Percentiles rank a stretch among this genome's conserved stretches.
Conservation (phyloP, 2,113 vertebrate species). For the Pterocles orientalis region DNA sequence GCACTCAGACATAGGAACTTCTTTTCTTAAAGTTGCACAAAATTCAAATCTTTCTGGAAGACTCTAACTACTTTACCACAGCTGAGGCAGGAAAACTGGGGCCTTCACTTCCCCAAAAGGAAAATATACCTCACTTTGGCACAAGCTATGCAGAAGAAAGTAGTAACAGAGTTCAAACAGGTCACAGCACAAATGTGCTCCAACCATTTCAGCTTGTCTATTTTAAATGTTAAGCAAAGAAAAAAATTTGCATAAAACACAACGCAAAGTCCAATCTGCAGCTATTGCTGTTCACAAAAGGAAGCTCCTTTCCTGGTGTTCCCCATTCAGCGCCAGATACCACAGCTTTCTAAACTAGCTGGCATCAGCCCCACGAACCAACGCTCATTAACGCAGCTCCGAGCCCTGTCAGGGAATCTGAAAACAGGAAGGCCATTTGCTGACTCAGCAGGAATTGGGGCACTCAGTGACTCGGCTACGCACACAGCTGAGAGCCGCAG, state of each 20-base stretch:
- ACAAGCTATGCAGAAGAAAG: background rate
- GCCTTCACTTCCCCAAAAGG: background rate
- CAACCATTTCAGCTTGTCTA: background rate
- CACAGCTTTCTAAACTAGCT: background rate
- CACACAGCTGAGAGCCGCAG: background rate
- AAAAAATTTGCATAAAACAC: background rate
- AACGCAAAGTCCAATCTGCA: rapidly evolving
- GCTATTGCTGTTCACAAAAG: background rate
- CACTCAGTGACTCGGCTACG: background rate
- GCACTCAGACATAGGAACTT: background rate
- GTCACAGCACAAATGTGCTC: background rate
- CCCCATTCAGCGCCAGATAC: background rate
- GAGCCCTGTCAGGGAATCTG: background rate
- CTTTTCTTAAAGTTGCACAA: background rate
- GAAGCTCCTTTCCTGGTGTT: background rate
- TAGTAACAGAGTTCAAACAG: background rate
- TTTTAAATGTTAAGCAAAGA: background rate
- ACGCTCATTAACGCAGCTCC: background rate
- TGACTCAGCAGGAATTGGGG: constrained; percentile 56
- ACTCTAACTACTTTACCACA: background rate
- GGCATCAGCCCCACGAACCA: background rate
- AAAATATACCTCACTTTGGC: background rate
- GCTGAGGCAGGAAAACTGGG: background rate
- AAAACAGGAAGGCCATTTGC: constrained; percentile 23
- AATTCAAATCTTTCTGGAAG: background rate